Evolutionary conservation across 2,113 vertebrate species (phyloP), one percentile per base, ranked within the genome.

Genomic region (Macquaria ambigua): DNA sequence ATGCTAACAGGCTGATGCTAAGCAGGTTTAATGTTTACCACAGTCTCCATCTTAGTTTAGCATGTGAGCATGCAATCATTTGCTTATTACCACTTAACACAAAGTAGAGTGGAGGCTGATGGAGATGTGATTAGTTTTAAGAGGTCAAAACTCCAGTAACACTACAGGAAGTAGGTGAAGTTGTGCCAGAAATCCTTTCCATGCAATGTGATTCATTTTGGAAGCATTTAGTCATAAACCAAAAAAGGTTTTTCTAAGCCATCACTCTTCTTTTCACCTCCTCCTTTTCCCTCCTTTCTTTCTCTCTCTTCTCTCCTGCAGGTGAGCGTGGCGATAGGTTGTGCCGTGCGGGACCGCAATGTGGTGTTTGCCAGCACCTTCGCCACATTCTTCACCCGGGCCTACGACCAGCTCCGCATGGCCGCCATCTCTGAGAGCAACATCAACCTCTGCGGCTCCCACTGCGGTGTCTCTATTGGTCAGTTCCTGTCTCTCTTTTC

Each of bases 371-470:
- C 96, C 87, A 98, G 97, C 91, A 96, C 97, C 1, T 98, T 99
- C 6, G 97, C 97, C 37, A 96, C 97, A 0, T 99, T 98, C 95
- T 98, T 97, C 94, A 95, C 94, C 0, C 96, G 98, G 9, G 97
- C 98, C 0, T 98, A 96, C 1, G 98, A 99, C 91, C 98, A 99
- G 92, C 97, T 99, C 16, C 97, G 97, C 77, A 99, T 98, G 97
- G 98, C 97, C 0, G 97, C 97, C 91, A 98, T 99, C 94, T 99
- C 98, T 0, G 97, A 98, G 87, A 99, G 98, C 93, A 98, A 97
- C 94, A 95, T 99, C 94, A 99, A 99, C 85, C 96, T 99, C 25
- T 97, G 97, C 3, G 98, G 97, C 74, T 99, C 97, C 0, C 98
- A 99, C 95, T 98, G 97, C 0, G 98, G 98, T 0, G 96, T 99